Evolutionary conservation across 2,113 vertebrate genomes (phyloP).

Genomic region (Halichoerus grypus): DNA sequence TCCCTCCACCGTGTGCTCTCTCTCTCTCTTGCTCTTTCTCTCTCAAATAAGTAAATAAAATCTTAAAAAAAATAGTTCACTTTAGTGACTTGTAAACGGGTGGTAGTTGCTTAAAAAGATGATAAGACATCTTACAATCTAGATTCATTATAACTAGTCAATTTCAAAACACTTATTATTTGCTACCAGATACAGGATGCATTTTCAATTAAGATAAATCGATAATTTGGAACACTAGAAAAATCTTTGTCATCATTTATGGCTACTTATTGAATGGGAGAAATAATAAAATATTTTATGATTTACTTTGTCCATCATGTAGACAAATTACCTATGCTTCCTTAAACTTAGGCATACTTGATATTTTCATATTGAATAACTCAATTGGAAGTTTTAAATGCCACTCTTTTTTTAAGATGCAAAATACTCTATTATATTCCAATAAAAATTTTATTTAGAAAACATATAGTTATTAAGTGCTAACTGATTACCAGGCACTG

Average conservation of each 20-base stretch:
- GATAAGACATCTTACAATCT: not conserved
- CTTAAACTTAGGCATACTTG: not conserved
- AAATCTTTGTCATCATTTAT: not conserved
- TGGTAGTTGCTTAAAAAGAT: not conserved
- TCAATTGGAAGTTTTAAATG: not conserved
- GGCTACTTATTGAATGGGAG: not conserved
- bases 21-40: not conserved
- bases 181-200: not conserved
- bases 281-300: not conserved
- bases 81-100: not conserved
- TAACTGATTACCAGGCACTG: not conserved
- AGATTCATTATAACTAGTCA: not conserved
- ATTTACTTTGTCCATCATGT: not conserved
- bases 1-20: not conserved
- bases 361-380: not conserved
- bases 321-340: not conserved
- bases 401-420: not conserved
- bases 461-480: not conserved
- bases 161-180: conserved; percentile 2
- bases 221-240: not conserved
- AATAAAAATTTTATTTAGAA: not conserved
- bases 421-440: not conserved
- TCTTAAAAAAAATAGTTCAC: not conserved
- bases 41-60: not conserved
- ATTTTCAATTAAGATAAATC: conserved; percentile 43